These are phyloP conservation scores for Pelodytes ibericus DNA, from an alignment of 2,797 vertebrate species.

Conservation along the genomic window DNA sequence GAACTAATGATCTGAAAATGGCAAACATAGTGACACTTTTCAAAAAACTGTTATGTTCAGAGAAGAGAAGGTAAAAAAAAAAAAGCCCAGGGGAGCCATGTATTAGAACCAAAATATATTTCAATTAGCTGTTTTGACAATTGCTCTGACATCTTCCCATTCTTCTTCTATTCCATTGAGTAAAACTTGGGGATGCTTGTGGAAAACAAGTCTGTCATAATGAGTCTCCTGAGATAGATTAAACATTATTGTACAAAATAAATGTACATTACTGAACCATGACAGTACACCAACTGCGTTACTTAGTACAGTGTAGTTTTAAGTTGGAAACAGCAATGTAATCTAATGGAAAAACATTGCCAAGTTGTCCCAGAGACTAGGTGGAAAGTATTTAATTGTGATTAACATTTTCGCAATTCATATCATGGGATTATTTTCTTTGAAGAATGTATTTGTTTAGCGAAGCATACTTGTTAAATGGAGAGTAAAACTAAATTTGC, in stretches of 20 bases:
- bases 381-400: background rate
- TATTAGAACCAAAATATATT: constrained; percentile 39
- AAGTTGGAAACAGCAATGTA: background rate
- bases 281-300: constrained; percentile 7
- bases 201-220: constrained; percentile 45
- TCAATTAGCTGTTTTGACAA: constrained; percentile 49
- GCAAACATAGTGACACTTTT: constrained; percentile 27
- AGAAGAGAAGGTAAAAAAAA: constrained; percentile 25
- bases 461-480: no score
- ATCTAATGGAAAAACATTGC: background rate
- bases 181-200: constrained; percentile 8
- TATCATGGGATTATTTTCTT: background rate
- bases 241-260: constrained; percentile 45
- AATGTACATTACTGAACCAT: constrained; percentile 27
- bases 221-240: constrained; percentile 50
- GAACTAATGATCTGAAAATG: constrained; percentile 10
- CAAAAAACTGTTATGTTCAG: constrained; percentile 1
- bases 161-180: constrained; percentile 28
- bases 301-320: background rate
- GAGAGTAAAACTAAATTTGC: no score
- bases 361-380: background rate
- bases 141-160: constrained; percentile 45
- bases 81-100: constrained; percentile 34
- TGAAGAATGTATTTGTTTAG: no score
- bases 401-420: background rate